phyloP scores from a whole-genome alignment of 2,113 vertebrate species.

The Gnathonemus longibarbis region DNA sequence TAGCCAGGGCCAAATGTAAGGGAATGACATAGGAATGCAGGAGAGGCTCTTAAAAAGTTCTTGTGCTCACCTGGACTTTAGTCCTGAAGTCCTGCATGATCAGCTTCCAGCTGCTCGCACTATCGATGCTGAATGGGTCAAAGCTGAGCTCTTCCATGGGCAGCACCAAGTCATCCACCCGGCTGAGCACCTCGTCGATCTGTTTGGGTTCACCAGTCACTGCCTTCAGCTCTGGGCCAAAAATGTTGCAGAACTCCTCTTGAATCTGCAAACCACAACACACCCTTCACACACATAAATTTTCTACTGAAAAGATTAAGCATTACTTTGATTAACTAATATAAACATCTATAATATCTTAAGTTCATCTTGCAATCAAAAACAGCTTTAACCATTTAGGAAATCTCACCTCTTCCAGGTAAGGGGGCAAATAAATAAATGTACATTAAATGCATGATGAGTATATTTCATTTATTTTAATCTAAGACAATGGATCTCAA shows the following conservation, averaged over 20 bases:
- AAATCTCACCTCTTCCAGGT: not conserved
- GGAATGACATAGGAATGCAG: not conserved
- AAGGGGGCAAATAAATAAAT: not conserved
- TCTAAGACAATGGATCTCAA: not conserved
- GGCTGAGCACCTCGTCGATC: conserved; percentile 65
- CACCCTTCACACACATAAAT: not conserved
- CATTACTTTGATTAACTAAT: not conserved
- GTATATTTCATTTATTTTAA: not conserved
- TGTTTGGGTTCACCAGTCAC: conserved; percentile 72
- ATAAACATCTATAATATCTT: not conserved
- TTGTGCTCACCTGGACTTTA: conserved; percentile 64
- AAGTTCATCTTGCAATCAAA: not conserved
- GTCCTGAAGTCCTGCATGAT: conserved; percentile 73
- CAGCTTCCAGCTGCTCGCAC: conserved; percentile 65
- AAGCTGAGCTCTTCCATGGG: conserved; percentile 71
- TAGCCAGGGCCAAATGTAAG: not conserved
- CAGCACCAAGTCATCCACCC: conserved; percentile 66
- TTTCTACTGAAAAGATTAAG: not conserved
- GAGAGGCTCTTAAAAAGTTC: not conserved
- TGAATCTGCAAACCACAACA: conserved; percentile 54
- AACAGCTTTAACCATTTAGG: not conserved
- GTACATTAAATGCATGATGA: not conserved
- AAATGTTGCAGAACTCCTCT: conserved; percentile 81
- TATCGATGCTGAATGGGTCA: conserved; percentile 69
- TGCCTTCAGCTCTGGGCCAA: conserved; percentile 74